A percentile compares a stretch with the other conserved stretches of the same genome.
Conservation (phyloP, 2,797 vertebrate species). For the Chelidonichthys spinosus region DNA sequence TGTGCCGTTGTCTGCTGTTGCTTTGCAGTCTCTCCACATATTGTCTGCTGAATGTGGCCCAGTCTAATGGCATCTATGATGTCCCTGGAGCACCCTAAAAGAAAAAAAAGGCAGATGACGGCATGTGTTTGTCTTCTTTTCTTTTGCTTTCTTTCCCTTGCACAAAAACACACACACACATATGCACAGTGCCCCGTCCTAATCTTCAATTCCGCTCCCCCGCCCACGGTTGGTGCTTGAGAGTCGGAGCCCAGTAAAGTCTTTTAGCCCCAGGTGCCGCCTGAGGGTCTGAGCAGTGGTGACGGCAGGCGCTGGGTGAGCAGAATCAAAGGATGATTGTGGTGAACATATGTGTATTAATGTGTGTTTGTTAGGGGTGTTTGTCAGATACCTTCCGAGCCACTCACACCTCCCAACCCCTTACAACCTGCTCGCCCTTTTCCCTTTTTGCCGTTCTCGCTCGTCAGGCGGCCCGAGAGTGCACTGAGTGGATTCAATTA, state of each 20-base stretch:
- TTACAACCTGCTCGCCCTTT: constrained; percentile 16
- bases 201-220: constrained; percentile 52
- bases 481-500: constrained; percentile 42
- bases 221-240: constrained; percentile 43
- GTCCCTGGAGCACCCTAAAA: constrained; percentile 62
- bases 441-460: neutral
- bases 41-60: constrained; percentile 40
- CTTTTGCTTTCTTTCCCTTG: constrained; percentile 18
- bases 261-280: constrained; percentile 67
- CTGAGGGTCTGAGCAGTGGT: constrained; percentile 60
- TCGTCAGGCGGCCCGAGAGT: constrained; percentile 39
- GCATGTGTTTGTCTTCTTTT: constrained; percentile 51
- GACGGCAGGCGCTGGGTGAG: constrained; percentile 44
- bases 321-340: constrained; percentile 62
- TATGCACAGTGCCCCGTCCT: constrained; percentile 34
- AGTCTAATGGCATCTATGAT: constrained; percentile 64
- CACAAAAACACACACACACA: constrained; percentile 7
- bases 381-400: constrained; percentile 26
- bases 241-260: constrained; percentile 65
- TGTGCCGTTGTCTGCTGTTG: constrained; percentile 37
- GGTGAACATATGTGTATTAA: constrained; percentile 60
- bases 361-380: constrained; percentile 29
- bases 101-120: constrained; percentile 49
- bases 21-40: constrained; percentile 51
- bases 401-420: constrained; percentile 6